Conservation (phyloP, 2,797 vertebrate species). For the Gymnodraco acuticeps region DNA sequence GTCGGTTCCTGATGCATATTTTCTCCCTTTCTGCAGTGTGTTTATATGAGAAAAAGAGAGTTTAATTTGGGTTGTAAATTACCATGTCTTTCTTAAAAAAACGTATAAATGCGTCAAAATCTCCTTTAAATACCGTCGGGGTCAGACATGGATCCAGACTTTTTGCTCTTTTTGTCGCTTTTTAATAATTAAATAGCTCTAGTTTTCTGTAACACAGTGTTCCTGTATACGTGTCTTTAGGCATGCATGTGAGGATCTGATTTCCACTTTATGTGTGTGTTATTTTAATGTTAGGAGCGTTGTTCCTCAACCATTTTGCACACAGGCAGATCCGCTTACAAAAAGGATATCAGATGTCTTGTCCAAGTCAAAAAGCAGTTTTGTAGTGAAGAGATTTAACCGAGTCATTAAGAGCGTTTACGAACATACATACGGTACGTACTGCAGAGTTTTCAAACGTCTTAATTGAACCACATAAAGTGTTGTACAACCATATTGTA, state of each 20-base stretch:
- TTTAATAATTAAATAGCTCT: too few relatives aligned
- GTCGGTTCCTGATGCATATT: slow-evolving; percentile 8
- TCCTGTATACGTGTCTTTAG: neutral
- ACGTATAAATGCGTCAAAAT: too few relatives aligned
- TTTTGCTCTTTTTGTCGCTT: too few relatives aligned
- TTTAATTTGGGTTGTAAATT: too few relatives aligned
- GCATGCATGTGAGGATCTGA: slow-evolving; percentile 47
- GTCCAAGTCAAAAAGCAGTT: slow-evolving; percentile 26
- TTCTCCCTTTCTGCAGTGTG: slow-evolving; percentile 3
- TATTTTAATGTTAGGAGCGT: slow-evolving; percentile 48
- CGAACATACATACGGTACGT: slow-evolving; percentile 6
- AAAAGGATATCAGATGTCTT: slow-evolving; percentile 51
- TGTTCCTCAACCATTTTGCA: neutral
- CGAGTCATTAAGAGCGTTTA: slow-evolving; percentile 44
- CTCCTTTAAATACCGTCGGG: too few relatives aligned
- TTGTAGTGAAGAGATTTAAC: slow-evolving; percentile 41
- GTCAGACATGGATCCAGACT: too few relatives aligned
- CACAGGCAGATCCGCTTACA: slow-evolving; percentile 37
- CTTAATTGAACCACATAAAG: slow-evolving; percentile 28
- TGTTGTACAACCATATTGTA: slow-evolving; percentile 6
- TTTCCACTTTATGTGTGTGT: slow-evolving; percentile 44
- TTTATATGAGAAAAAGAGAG: neutral
- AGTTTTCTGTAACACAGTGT: too few relatives aligned
- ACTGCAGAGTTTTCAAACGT: slow-evolving; percentile 27
- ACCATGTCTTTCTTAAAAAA: too few relatives aligned